Evolutionary conservation across 2,888 invertebrate species (phyloP).

Genomic region (Ligdia adustata): DNA sequence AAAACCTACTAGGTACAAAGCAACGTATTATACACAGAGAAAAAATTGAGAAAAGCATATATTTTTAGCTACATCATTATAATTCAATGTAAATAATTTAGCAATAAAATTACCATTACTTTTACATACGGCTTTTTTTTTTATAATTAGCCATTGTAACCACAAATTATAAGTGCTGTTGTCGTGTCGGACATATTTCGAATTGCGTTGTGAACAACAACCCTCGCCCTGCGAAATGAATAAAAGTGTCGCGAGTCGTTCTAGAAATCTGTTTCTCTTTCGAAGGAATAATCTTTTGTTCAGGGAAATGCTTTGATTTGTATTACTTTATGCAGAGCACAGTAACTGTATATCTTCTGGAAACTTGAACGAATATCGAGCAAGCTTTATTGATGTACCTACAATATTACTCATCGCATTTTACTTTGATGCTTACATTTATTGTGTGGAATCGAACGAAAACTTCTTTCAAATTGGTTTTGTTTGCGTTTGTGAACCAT

Average conservation of each 20-base stretch:
- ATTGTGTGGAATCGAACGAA: too few relatives aligned
- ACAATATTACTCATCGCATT: not conserved
- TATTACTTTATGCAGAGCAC: slow-evolving; percentile 7
- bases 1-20: too few relatives aligned
- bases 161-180: not conserved
- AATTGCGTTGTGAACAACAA: not conserved
- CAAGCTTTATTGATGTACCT: not conserved
- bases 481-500: too few relatives aligned
- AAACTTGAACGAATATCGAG: not conserved
- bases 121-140: too few relatives aligned
- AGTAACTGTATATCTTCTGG: not conserved
- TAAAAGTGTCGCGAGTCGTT: slow-evolving; percentile 27
- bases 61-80: too few relatives aligned
- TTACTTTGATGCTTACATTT: too few relatives aligned
- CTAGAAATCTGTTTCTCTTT: slow-evolving; percentile 30
- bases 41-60: too few relatives aligned
- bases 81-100: too few relatives aligned
- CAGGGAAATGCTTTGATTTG: slow-evolving; percentile 25
- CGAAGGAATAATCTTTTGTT: slow-evolving; percentile 27
- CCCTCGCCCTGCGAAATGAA: slow-evolving; percentile 20
- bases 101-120: too few relatives aligned
- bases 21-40: too few relatives aligned
- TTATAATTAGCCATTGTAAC: too few relatives aligned
- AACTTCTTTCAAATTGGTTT: too few relatives aligned
- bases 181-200: not conserved